Base-by-base conservation (phyloP, 2,888 invertebrate species). In the Agapostemon virescens region DNA sequence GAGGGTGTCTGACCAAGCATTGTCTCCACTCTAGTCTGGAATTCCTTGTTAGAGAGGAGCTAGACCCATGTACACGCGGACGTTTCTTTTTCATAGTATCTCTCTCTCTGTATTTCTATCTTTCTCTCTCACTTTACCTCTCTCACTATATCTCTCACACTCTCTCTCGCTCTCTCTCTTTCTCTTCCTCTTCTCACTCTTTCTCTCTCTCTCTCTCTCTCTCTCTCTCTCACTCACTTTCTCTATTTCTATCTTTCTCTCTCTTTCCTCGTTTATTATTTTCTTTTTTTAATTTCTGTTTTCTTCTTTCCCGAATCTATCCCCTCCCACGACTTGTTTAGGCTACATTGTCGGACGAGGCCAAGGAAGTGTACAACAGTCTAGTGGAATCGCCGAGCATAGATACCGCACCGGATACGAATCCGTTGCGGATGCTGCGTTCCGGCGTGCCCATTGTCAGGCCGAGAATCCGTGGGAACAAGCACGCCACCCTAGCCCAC, bases 281-380 rank as follows among this genome's bases (percentile, higher is more conserved):
- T 86, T 78, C 69, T 69, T 81, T 69, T 70, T 83, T 90, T 83
- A 85, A 87, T 85, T 84, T 87, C 68, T 82, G 88, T 84, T 79
- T 84, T 89, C 77, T 89, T 87, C 84, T 89, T 88, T 89, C 88
- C 88, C 88, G 84, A 89, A 89, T 88, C 88, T 85, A 86, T 88
- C 86, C 85, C 85, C 82, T 88, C 87, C 89, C 90, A 87, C 89
- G 87, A 86, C 89, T 90, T 92, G 93, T 94, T 77, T 94, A 98
- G 97, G 95, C 96, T 40, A 96, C 96, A 40, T 94, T 98, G 88
- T 97, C 97, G 26, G 96, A 97, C 89, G 98, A 98, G 93, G 97
- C 98, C 67, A 98, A 97, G 91, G 95, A 97, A 90, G 99, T 98
- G 0, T 99, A 99, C 93, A 97, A 97, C 90, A 96, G 97, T 88